Conservation (phyloP, 2,888 invertebrate species). For the Eupeodes luniger region DNA sequence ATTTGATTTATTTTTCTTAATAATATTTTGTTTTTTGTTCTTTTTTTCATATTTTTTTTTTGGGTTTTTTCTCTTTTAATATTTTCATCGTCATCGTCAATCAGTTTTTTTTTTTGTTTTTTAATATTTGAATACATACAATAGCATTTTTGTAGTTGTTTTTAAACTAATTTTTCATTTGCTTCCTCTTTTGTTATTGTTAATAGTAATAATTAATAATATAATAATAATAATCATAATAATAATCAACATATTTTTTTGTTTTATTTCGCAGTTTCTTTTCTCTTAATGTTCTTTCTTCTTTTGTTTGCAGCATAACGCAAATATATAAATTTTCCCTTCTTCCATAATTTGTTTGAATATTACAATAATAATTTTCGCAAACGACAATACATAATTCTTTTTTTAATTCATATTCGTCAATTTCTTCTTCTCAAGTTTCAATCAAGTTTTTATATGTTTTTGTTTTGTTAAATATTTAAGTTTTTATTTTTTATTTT, state of each 20-base stretch:
- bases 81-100: constrained; percentile 72
- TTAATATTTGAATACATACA: constrained; percentile 65
- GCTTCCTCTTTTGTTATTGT: constrained; percentile 37
- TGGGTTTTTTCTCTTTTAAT: constrained; percentile 47
- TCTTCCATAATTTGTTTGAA: constrained; percentile 42
- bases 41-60: constrained; percentile 52
- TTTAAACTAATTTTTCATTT: constrained; percentile 66
- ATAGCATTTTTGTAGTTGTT: constrained; percentile 64
- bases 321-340: constrained; percentile 51
- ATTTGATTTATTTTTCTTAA: constrained; percentile 75
- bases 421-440: constrained; percentile 31
- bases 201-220: constrained; percentile 72
- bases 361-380: constrained; percentile 45
- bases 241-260: constrained; percentile 71
- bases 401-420: constrained; percentile 26
- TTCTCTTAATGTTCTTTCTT: neutral
- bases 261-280: constrained; percentile 26
- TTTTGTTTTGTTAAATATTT: constrained; percentile 4
- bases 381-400: constrained; percentile 48
- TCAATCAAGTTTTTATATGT: constrained; percentile 3
- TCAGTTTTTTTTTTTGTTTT: constrained; percentile 41
- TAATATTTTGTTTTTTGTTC: constrained; percentile 66
- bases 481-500: neutral
- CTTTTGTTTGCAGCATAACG: constrained; percentile 45
- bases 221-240: constrained; percentile 59